Conservation (phyloP, 1,140 invertebrate genomes). For the Calliopsis andreniformis region DNA sequence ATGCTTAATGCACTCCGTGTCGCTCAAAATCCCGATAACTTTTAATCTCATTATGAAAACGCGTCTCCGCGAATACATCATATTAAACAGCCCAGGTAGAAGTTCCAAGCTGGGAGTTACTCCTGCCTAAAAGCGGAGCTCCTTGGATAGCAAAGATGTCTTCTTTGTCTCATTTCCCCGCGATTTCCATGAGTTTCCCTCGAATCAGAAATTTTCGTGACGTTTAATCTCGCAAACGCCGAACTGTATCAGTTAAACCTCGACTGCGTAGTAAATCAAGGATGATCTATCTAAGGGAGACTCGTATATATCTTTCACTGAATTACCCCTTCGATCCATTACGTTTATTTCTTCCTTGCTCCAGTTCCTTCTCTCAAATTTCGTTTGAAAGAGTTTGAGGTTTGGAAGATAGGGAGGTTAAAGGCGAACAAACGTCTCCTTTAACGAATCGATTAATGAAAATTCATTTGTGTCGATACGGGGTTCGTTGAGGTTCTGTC, state of each 20-base stretch:
- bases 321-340: no score
- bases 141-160: not conserved
- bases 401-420: not conserved
- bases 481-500: not conserved
- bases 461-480: not conserved
- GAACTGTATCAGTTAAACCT: no score
- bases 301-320: no score
- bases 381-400: not conserved
- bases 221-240: not conserved
- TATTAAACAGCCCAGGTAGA: not conserved
- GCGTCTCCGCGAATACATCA: constrained; percentile 10
- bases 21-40: constrained; percentile 15
- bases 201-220: not conserved
- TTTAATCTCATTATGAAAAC: constrained; percentile 18
- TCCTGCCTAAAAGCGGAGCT: not conserved
- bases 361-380: no score
- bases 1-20: constrained; percentile 21
- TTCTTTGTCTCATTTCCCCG: no score
- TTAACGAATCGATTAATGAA: not conserved
- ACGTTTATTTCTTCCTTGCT: no score
- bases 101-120: constrained; percentile 7
- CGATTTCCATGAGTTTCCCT: not conserved
- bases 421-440: not conserved
- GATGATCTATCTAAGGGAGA: no score
- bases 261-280: no score